These are phyloP conservation scores for Murina feae DNA, from an alignment of 2,113 vertebrate species.

Conservation along the genomic window DNA sequence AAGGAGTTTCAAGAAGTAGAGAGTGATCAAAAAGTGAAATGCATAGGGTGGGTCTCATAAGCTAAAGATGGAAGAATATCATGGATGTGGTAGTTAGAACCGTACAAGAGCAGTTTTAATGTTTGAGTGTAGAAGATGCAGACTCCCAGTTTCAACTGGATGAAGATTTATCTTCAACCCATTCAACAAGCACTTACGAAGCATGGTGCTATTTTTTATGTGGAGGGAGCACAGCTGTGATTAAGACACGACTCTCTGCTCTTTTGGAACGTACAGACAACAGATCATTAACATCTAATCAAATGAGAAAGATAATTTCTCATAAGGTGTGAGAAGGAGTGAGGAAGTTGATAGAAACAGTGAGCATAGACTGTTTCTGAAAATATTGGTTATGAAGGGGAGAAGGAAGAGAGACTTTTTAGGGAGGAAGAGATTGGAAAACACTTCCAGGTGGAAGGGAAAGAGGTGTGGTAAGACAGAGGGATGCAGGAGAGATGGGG, in stretches of 20 bases:
- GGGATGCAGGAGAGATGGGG: background rate
- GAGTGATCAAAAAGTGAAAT: background rate
- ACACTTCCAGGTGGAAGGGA: background rate
- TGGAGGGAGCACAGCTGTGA: background rate
- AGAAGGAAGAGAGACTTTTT: background rate
- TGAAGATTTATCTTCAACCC: background rate
- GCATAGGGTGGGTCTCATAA: background rate
- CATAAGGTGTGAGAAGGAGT: background rate
- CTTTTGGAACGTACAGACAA: background rate
- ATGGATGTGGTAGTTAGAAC: background rate
- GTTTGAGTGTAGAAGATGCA: background rate
- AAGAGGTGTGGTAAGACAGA: background rate
- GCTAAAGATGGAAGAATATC: background rate
- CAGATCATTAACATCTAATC: background rate
- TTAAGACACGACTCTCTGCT: background rate
- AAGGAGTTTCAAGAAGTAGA: background rate
- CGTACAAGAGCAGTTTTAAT: background rate
- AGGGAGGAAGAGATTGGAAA: background rate
- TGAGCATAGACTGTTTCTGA: background rate
- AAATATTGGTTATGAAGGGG: background rate
- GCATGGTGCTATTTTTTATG: background rate
- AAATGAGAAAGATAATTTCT: conserved; percentile 25
- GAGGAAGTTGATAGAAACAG: background rate
- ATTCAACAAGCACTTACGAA: conserved; percentile 14
- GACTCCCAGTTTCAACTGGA: background rate